Conservation (phyloP, 53 echinoderm and acorn worm species). For the Apostichopus leukothele region DNA sequence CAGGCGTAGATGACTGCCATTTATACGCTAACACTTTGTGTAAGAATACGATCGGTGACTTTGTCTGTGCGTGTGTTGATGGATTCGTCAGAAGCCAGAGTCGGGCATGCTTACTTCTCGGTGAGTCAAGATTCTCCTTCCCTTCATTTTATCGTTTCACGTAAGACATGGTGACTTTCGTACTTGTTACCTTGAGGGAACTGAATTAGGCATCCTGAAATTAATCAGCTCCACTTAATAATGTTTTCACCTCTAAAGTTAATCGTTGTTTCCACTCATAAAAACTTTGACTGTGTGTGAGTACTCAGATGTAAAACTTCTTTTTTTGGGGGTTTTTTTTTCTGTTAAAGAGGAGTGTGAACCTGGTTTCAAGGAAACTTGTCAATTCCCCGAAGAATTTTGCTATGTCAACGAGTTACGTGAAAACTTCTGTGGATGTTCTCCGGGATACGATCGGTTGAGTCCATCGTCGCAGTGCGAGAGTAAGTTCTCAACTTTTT, state of each 20-base stretch:
- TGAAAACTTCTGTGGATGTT: constrained; percentile 2
- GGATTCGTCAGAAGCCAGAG: not conserved
- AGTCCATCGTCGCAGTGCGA: not conserved
- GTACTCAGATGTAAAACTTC: not conserved
- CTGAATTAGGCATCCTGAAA: no score
- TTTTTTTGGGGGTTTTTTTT: not conserved
- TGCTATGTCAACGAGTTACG: not conserved
- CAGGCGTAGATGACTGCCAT: not conserved
- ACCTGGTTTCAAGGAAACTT: not conserved
- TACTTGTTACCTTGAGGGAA: no score
- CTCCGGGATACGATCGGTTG: not conserved
- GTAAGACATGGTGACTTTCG: no score
- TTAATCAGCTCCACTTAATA: no score
- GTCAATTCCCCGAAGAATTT: constrained; percentile 11
- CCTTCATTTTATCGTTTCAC: no score
- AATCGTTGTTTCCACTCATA: no score
- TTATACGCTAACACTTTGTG: not conserved
- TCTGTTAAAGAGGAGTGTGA: not conserved
- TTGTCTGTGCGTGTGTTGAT: not conserved
- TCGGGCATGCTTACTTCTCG: not conserved
- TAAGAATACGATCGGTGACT: not conserved
- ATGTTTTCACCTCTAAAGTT: no score
- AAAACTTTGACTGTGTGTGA: no score
- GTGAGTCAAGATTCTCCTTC: not conserved
- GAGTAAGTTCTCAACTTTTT: not conserved